Conservation (phyloP, 2,888 invertebrate genomes). For the Ephialtes manifestator region DNA sequence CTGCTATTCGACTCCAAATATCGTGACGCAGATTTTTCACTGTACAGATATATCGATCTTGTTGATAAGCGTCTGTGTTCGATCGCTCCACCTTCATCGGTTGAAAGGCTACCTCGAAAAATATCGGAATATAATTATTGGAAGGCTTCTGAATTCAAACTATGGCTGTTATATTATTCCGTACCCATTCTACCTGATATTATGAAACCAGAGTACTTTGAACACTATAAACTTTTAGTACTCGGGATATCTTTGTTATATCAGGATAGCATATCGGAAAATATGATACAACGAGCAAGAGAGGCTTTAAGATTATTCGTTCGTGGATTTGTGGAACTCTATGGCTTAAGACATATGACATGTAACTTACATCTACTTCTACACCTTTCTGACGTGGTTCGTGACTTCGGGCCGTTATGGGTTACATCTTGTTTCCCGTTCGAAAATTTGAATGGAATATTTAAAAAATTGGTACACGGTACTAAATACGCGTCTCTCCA, state of each 20-base stretch:
- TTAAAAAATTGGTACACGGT: neutral
- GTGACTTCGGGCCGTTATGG: neutral
- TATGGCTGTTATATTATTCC: neutral
- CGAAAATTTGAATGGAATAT: neutral
- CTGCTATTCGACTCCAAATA: constrained; percentile 59
- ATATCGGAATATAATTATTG: neutral
- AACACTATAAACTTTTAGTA: neutral
- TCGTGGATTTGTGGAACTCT: neutral
- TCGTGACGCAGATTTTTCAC: constrained; percentile 26
- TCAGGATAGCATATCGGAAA: neutral
- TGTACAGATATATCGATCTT: constrained; percentile 42
- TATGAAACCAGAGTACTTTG: neutral
- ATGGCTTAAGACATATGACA: neutral
- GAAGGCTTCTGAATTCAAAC: neutral
- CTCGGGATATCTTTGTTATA: neutral
- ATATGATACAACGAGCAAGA: neutral
- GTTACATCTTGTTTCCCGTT: neutral
- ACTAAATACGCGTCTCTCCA: neutral
- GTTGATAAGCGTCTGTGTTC: constrained; percentile 56
- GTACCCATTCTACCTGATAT: neutral
- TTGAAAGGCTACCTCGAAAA: constrained; percentile 3
- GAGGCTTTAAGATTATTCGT: neutral
- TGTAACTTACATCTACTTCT: neutral
- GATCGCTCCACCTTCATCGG: neutral
- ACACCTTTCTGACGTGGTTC: neutral